Evolutionary conservation across 2,797 vertebrate genomes (phyloP).

Genomic region (Xerus rutilus): DNA sequence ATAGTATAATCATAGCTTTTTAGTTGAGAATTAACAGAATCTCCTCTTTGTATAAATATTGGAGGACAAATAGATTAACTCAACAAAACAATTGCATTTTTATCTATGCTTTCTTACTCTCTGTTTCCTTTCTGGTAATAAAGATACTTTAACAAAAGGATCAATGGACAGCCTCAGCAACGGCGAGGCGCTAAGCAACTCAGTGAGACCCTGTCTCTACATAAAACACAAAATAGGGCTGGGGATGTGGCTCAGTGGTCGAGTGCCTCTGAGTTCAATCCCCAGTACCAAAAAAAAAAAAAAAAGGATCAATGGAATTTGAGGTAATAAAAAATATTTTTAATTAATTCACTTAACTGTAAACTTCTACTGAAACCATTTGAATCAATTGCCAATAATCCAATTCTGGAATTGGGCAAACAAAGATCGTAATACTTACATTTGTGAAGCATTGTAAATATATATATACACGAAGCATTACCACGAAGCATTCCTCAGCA

Average conservation of each 20-base stretch:
- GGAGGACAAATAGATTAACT: background rate
- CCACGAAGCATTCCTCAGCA: background rate
- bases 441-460: too few species aligned
- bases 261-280: too few species aligned
- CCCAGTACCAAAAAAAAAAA: too few species aligned
- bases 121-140: background rate
- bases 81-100: constrained; percentile 20
- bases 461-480: too few species aligned
- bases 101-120: background rate
- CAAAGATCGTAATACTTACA: background rate
- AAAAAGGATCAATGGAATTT: background rate
- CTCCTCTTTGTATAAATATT: background rate
- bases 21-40: background rate
- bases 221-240: too few species aligned
- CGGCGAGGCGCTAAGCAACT: too few species aligned
- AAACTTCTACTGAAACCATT: background rate
- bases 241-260: too few species aligned
- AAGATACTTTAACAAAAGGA: background rate
- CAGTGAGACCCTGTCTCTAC: too few species aligned
- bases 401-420: background rate
- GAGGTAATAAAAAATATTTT: background rate
- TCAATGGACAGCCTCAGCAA: too few species aligned
- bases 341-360: background rate
- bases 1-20: background rate
- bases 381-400: background rate